These are phyloP conservation scores for Gonatopus flavifemur DNA, from an alignment of 1,140 invertebrate species.

Conservation along the genomic window DNA sequence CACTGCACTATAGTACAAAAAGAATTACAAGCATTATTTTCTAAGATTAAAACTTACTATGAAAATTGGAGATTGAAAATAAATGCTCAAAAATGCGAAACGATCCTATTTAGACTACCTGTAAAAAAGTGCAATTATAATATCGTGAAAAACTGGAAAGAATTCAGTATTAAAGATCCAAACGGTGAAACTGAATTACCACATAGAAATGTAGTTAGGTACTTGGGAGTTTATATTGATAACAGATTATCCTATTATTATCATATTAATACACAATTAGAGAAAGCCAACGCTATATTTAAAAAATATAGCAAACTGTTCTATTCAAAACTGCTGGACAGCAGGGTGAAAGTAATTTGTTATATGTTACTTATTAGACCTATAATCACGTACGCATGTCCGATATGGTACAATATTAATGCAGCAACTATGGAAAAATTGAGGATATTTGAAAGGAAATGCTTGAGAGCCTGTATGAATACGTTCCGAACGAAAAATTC, in stretches of 20 bases:
- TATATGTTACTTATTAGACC: constrained; percentile 14
- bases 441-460: constrained; percentile 22
- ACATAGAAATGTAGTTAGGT: constrained; percentile 14
- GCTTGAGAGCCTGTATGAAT: constrained; percentile 12
- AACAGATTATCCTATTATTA: constrained; percentile 7
- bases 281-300: constrained; percentile 18
- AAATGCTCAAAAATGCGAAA: constrained; percentile 26
- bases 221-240: constrained; percentile 21
- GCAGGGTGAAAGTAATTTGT: constrained; percentile 9
- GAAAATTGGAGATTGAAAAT: constrained; percentile 21
- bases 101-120: constrained; percentile 20
- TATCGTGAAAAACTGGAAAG: constrained; percentile 1
- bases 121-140: background rate
- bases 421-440: constrained; percentile 12
- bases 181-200: background rate
- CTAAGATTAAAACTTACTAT: constrained; percentile 10
- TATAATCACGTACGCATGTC: constrained; percentile 13
- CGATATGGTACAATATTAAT: constrained; percentile 18
- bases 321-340: constrained; percentile 6
- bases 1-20: background rate
- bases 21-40: background rate
- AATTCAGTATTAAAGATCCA: constrained; percentile 4
- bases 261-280: constrained; percentile 17
- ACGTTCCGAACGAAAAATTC: constrained; percentile 3
- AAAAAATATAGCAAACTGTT: constrained; percentile 10